These are phyloP conservation scores for Lindbergichthys nudifrons DNA, from an alignment of 2,797 vertebrate species.

Conservation along the genomic window DNA sequence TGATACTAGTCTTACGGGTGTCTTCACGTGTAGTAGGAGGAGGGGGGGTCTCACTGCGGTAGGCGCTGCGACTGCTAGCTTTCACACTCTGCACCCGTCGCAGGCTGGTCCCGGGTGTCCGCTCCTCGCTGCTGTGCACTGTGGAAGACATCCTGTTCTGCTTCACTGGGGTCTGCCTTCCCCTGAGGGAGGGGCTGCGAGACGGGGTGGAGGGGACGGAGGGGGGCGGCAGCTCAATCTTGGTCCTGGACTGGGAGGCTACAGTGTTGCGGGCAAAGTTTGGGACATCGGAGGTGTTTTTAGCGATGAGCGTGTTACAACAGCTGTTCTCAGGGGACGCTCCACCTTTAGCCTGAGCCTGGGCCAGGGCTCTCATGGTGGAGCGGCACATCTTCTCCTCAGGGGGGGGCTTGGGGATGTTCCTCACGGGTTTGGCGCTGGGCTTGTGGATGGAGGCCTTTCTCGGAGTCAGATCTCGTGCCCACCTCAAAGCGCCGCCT, in stretches of 20 bases:
- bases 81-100: constrained; percentile 88
- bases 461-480: constrained; percentile 80
- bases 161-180: constrained; percentile 83
- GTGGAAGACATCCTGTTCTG: constrained; percentile 65
- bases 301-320: constrained; percentile 69
- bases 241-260: constrained; percentile 90
- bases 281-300: constrained; percentile 79
- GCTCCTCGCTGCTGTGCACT: constrained; percentile 70
- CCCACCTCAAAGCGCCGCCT: constrained; percentile 74
- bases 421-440: constrained; percentile 90
- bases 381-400: constrained; percentile 93
- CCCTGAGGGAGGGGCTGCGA: constrained; percentile 81
- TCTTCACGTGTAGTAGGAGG: constrained; percentile 57
- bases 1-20: constrained; percentile 77
- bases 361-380: constrained; percentile 84
- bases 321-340: constrained; percentile 75
- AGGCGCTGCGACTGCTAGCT: constrained; percentile 75
- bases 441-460: constrained; percentile 88
- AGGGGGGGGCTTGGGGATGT: constrained; percentile 83
- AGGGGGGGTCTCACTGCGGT: constrained; percentile 78
- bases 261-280: constrained; percentile 94
- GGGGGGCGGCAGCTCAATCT: constrained; percentile 79
- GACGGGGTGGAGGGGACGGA: constrained; percentile 76
- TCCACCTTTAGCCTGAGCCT: constrained; percentile 56
- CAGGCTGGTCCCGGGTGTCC: constrained; percentile 74